phyloP scores from a whole-genome alignment of 2,113 vertebrate species.

The Pteruthius melanotis region DNA sequence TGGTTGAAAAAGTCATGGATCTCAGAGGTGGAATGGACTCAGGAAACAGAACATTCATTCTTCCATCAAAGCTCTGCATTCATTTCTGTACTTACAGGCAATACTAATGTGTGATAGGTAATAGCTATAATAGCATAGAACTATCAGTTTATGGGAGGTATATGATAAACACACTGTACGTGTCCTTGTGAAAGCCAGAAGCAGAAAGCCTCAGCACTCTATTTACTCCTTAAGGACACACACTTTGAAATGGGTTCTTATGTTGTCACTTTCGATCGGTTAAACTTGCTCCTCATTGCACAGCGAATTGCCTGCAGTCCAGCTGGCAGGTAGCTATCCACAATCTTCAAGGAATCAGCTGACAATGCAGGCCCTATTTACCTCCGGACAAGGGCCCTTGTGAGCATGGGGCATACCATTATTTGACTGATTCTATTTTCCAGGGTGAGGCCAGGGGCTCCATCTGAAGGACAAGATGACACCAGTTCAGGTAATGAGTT shows the following conservation, averaged over 20 bases:
- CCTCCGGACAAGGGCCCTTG: neutral
- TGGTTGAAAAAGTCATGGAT: neutral
- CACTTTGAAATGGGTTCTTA: neutral
- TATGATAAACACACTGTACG: neutral
- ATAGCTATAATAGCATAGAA: neutral
- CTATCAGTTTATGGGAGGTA: neutral
- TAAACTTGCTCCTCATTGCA: neutral
- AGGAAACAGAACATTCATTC: neutral
- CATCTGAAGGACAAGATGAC: neutral
- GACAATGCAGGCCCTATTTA: neutral
- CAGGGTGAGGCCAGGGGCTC: neutral
- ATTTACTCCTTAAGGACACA: neutral
- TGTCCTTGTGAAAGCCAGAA: neutral
- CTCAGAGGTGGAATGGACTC: neutral
- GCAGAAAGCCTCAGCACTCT: neutral
- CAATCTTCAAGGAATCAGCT: neutral
- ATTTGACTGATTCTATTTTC: neutral
- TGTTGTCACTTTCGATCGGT: neutral
- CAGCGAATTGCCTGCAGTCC: neutral
- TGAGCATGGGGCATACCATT: accelerated
- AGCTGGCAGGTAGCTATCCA: neutral
- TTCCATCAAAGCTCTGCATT: neutral
- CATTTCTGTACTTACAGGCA: neutral
- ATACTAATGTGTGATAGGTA: neutral
- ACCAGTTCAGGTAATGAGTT: neutral